phyloP scores from a whole-genome alignment of 2,888 invertebrate genomes.

The Ophion ellenae region DNA sequence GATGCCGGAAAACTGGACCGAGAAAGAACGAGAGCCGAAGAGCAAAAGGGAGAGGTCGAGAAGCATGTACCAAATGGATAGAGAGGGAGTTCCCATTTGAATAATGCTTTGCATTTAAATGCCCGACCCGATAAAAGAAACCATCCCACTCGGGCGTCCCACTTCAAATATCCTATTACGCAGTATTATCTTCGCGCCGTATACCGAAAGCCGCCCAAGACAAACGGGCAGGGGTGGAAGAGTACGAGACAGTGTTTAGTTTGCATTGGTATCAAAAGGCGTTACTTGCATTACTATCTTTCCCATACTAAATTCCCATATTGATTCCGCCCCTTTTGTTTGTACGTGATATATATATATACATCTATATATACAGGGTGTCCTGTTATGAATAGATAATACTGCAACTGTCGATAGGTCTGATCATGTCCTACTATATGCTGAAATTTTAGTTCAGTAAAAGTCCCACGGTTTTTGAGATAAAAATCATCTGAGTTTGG shows the following conservation, averaged over 20 bases:
- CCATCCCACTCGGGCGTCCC: conserved; percentile 72
- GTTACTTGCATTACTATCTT: not conserved
- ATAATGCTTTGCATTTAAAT: conserved; percentile 83
- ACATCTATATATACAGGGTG: too few relatives aligned
- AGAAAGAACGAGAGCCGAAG: not conserved
- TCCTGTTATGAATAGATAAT: too few relatives aligned
- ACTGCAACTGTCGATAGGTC: too few relatives aligned
- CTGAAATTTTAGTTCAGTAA: too few relatives aligned
- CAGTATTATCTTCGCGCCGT: conserved; percentile 77
- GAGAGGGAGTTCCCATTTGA: conserved; percentile 77
- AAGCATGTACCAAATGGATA: conserved; percentile 45
- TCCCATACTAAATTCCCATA: not conserved
- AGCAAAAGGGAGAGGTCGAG: conserved; percentile 5
- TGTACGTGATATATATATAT: too few relatives aligned
- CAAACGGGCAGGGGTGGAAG: not conserved
- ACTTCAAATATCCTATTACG: conserved; percentile 82
- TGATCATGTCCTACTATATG: too few relatives aligned
- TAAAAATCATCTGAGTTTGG: too few relatives aligned
- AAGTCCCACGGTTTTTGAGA: too few relatives aligned
- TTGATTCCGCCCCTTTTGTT: not conserved
- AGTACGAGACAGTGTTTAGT: not conserved
- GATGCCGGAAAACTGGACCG: conserved; percentile 41
- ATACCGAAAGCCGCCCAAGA: conserved; percentile 61
- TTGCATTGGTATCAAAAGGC: not conserved
- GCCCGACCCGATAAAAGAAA: conserved; percentile 81